Base-by-base conservation (phyloP, 2,888 invertebrate genomes). In the Sylvicola cinctus region DNA sequence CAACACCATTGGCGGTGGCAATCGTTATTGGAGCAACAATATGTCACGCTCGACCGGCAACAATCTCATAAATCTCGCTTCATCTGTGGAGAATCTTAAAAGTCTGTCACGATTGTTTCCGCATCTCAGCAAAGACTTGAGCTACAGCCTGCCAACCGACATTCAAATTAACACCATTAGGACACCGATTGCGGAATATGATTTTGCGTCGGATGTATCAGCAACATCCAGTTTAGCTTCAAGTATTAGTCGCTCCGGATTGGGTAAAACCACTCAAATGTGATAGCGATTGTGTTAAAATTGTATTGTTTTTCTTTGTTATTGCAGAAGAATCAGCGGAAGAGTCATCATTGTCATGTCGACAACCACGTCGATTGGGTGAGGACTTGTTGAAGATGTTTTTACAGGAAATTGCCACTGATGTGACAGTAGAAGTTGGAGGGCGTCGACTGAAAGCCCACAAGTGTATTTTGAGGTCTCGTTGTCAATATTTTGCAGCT, bases 401-500 rank as follows among this genome's bases (percentile, higher is more conserved):
- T 53, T 56, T 85, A 39, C 84, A 87, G 49, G 87, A 87, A 59
- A 79, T 85, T 36, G 83, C 83, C 42, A 77, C 88, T 0, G 90
- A 90, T 51, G 84, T 87, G 30, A 70, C 75, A 4, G 74, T 85
- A 8, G 81, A 85, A 51, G 84, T 85, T 10, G 74, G 74, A 29
- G 85, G 83, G 1, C 68, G 77, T 33, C 68, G 78, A 33, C 74
- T 91, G 33, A 76, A 76, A 50, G 90, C 90, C 2, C 90, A 90
- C 52, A 85, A 85, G 56, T 90, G 90, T 53, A 84, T 93, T 47
- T 60, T 93, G 39, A 78, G 85, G 34, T 87, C 88, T 10, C 48
- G 91, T 35, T 91, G 90, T 51, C 84, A 83, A 51, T 91, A 90
- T 55, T 93, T 93, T 57, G 85, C 87, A 7, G 87, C 83, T 13